Conservation (phyloP, 1,140 invertebrate species). For the Orchestia grillus region DNA sequence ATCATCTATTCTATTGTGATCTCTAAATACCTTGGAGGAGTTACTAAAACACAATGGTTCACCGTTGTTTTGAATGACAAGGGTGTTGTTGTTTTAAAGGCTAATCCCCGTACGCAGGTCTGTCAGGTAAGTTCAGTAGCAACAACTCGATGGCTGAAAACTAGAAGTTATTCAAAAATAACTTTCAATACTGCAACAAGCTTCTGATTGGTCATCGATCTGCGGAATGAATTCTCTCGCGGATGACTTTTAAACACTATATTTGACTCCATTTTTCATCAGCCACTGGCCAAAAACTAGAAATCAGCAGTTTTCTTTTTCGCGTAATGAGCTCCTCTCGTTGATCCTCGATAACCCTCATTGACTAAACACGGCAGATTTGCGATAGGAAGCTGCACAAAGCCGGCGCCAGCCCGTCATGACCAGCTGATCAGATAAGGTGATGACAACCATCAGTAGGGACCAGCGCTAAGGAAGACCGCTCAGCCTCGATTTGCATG, state of each 20-base stretch:
- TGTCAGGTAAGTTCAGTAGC: not conserved
- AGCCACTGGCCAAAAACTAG: not conserved
- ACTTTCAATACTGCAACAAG: not conserved
- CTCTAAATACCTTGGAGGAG: not conserved
- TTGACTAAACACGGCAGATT: not conserved
- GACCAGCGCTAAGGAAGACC: not conserved
- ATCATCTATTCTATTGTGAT: no score
- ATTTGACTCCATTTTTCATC: not conserved
- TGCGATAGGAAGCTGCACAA: not conserved
- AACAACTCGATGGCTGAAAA: not conserved
- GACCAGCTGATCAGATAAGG: not conserved
- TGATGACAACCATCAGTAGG: not conserved
- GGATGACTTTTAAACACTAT: not conserved
- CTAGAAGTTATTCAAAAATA: not conserved
- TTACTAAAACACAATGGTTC: not conserved
- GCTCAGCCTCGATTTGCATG: not conserved
- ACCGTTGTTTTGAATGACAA: not conserved
- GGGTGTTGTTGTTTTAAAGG: not conserved
- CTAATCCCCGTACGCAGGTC: not conserved
- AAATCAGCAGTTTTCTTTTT: not conserved
- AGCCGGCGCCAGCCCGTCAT: not conserved
- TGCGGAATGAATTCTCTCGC: not conserved
- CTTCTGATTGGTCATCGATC: not conserved
- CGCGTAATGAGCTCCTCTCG: not conserved
- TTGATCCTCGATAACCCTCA: not conserved